Evolutionary conservation across 1,140 invertebrate species (phyloP).

Genomic region (Eumeta japonica): DNA sequence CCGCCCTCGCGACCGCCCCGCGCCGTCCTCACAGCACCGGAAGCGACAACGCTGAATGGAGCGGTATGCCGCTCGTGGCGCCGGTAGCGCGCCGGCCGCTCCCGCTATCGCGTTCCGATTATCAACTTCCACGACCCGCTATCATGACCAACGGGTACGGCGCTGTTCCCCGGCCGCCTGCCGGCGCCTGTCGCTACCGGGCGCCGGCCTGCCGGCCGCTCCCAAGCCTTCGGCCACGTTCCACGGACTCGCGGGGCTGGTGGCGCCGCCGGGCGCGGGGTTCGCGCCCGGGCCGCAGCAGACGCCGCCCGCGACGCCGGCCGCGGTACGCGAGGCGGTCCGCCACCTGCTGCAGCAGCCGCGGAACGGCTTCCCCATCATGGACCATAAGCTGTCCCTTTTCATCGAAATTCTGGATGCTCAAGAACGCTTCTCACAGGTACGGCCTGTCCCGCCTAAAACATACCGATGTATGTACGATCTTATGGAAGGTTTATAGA

Average conservation of each 20-base stretch:
- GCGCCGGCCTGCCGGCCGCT: conserved; percentile 37
- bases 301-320: conserved; percentile 58
- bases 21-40: conserved; percentile 51
- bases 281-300: conserved; percentile 9
- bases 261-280: not conserved
- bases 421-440: conserved; percentile 77
- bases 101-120: conserved; percentile 62
- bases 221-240: conserved; percentile 64
- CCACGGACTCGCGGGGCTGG: conserved; percentile 57
- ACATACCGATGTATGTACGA: too few relatives aligned
- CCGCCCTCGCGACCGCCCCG: conserved; percentile 33
- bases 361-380: conserved; percentile 70
- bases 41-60: conserved; percentile 40
- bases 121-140: conserved; percentile 58
- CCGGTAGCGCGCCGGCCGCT: conserved; percentile 48
- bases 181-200: conserved; percentile 36
- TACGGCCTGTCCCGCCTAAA: too few relatives aligned
- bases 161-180: conserved; percentile 41
- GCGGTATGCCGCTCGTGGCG: conserved; percentile 37
- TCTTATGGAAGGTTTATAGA: too few relatives aligned
- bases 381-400: conserved; percentile 73
- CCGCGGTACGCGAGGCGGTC: conserved; percentile 63
- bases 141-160: conserved; percentile 52
- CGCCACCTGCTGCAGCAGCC: conserved; percentile 67
- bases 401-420: conserved; percentile 79